Percentiles rank a stretch among this genome's conserved stretches.
These are phyloP conservation scores for Drosophila insularis DNA, from an alignment of 1,140 invertebrate species.

Conservation along the genomic window DNA sequence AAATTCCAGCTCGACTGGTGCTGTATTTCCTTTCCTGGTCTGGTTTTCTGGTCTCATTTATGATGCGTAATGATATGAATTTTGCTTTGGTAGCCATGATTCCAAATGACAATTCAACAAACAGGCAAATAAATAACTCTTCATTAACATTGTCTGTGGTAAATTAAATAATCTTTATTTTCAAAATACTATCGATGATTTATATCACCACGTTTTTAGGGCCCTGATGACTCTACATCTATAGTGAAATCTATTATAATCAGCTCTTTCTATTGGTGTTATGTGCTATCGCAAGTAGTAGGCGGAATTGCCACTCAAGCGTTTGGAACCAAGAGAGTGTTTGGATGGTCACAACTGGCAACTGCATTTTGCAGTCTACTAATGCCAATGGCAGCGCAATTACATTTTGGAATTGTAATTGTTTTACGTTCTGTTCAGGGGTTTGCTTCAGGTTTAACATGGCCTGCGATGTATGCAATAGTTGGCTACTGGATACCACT, in stretches of 20 bases:
- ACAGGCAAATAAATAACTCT: slow-evolving; percentile 22
- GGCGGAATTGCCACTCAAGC: slow-evolving; percentile 89
- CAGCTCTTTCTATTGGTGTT: slow-evolving; percentile 89
- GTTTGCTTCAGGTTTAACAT: slow-evolving; percentile 90
- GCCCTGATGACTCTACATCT: slow-evolving; percentile 84
- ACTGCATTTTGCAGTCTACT: slow-evolving; percentile 88
- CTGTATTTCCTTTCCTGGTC: slow-evolving; percentile 88
- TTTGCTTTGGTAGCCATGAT: slow-evolving; percentile 88
- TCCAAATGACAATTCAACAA: slow-evolving; percentile 39
- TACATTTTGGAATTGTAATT: slow-evolving; percentile 86
- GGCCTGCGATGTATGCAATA: slow-evolving; percentile 93
- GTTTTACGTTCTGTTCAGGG: slow-evolving; percentile 87
- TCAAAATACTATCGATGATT: slow-evolving; percentile 4
- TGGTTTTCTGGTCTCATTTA: slow-evolving; percentile 89
- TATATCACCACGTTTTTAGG: slow-evolving; percentile 37
- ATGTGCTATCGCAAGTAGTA: slow-evolving; percentile 87
- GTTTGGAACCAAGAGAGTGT: slow-evolving; percentile 91
- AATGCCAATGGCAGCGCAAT: slow-evolving; percentile 86
- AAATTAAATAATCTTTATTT: slow-evolving; percentile 18
- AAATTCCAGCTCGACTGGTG: slow-evolving; percentile 86
- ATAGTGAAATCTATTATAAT: slow-evolving; percentile 86
- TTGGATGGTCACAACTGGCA: slow-evolving; percentile 88
- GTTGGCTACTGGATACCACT: slow-evolving; percentile 93
- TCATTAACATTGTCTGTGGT: slow-evolving; percentile 46
- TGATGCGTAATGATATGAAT: slow-evolving; percentile 90